Percentiles rank a stretch among this genome's conserved stretches.
phyloP scores from a whole-genome alignment of 2,888 invertebrate species.

The Hesperia comma region DNA sequence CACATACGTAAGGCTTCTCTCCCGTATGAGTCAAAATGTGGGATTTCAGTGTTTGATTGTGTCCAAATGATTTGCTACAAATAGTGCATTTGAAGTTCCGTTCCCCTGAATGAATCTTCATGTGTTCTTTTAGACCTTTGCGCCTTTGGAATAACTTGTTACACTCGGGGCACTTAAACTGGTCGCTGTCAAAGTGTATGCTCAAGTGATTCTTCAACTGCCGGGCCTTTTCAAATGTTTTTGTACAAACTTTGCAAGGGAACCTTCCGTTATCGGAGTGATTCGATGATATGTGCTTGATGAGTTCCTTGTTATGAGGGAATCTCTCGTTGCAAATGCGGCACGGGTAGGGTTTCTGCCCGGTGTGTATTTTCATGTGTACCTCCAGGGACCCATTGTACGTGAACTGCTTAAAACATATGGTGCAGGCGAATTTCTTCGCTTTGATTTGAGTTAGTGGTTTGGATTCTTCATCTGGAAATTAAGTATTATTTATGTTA shows the following conservation, averaged over 20 bases:
- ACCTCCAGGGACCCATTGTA: conserved; percentile 60
- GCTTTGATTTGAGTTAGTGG: conserved; percentile 37
- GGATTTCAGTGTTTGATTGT: conserved; percentile 72
- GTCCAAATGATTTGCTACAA: conserved; percentile 66
- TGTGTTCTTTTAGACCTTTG: conserved; percentile 70
- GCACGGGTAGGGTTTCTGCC: conserved; percentile 64
- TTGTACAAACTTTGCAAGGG: conserved; percentile 62
- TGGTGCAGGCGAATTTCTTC: conserved; percentile 54
- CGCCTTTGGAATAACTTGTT: conserved; percentile 66
- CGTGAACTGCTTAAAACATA: conserved; percentile 58
- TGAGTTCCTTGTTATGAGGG: conserved; percentile 64
- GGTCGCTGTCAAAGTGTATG: conserved; percentile 59
- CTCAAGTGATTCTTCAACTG: conserved; percentile 63
- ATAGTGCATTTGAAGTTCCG: conserved; percentile 62
- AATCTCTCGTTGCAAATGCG: conserved; percentile 60
- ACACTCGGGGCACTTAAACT: conserved; percentile 65
- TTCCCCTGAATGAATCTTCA: conserved; percentile 71
- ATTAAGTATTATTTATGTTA: background rate
- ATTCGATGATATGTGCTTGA: conserved; percentile 58
- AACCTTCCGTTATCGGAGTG: conserved; percentile 57
- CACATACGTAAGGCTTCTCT: conserved; percentile 70
- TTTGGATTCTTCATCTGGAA: conserved; percentile 45
- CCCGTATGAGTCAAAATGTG: conserved; percentile 74
- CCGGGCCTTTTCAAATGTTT: conserved; percentile 59
- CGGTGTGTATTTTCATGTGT: conserved; percentile 58